Base-by-base conservation (phyloP, 1,140 invertebrate genomes). In the Asbolus verrucosus region DNA sequence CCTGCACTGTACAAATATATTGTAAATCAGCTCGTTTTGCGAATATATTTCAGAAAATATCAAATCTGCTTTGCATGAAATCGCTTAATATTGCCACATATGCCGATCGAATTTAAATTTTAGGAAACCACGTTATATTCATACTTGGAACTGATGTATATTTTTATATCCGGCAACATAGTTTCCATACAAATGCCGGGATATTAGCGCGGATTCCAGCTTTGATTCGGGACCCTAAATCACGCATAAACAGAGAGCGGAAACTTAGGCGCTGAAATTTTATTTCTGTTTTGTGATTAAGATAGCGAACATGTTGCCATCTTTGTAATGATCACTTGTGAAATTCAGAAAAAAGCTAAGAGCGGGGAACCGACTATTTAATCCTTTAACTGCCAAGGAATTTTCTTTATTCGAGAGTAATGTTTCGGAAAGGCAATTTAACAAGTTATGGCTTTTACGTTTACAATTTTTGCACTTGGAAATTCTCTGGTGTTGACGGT, bases 71-170 rank as follows among this genome's bases (percentile, higher is more conserved):
- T 54, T 13, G 46, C 18, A 27, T 54, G 21, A 27, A 54, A 63
- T 41, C 39, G 61, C 39, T 63, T 63, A 63, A 63, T 63, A 63
- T 63, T 41, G 39, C 15, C 61, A 24, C 61, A 63, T 39, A 27
- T 63, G 33, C 36, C 36, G 39, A 63, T 63, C 61, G 61, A 63
- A 63, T 63, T 63, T 63, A 39, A 41, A 62, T 54, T 54, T 27
- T 9, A 24, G 14, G 46, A 27, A 30, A 24, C 21, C 19, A 27
- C 41, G 46, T 54, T 54, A 54, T 27, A 54, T 54, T 54, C 46
- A 54, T 54, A 27, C 43, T 18, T 50, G 43, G 21, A 50, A 50
- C 46, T 54, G 46, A 54, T 54, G 46, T 54, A 27, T 54, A 54
- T 54, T 54, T 54, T 54, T 54, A 54, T 54, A 27, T 21, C 1